Percentiles rank a stretch among this genome's conserved stretches.
These are phyloP conservation scores for Aphrocallistes beatrix DNA, from an alignment of 37 sponge, comb jelly and placozoan species.

Conservation along the genomic window DNA sequence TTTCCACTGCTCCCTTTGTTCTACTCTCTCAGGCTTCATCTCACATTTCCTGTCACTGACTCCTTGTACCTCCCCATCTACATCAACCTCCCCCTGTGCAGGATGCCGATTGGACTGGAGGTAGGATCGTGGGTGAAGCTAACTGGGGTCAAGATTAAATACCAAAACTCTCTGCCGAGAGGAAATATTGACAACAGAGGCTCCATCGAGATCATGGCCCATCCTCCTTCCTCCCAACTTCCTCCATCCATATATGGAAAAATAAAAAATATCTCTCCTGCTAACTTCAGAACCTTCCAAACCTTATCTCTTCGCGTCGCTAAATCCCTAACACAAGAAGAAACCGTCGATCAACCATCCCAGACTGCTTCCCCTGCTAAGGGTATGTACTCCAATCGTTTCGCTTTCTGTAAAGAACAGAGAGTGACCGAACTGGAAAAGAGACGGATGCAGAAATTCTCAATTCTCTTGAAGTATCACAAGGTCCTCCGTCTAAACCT, in stretches of 20 bases:
- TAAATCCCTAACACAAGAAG: not conserved
- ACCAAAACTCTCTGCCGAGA: not conserved
- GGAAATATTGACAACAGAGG: constrained; percentile 1
- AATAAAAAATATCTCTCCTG: not conserved
- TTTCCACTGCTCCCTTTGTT: not conserved
- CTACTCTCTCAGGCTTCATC: not conserved
- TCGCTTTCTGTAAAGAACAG: not conserved
- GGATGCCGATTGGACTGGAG: not conserved
- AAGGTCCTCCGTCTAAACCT: not conserved
- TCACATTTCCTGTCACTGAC: not conserved
- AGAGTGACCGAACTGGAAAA: not conserved
- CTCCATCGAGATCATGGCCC: not conserved
- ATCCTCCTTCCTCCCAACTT: not conserved
- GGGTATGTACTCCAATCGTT: not conserved
- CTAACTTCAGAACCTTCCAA: not conserved
- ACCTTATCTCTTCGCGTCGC: not conserved
- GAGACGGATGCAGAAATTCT: not conserved
- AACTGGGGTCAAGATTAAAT: not conserved
- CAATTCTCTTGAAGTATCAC: not conserved
- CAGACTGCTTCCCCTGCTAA: not conserved
- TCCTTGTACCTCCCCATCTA: not conserved
- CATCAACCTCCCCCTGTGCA: not conserved
- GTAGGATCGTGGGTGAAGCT: not conserved
- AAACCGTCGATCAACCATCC: not conserved
- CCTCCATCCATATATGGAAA: not conserved